phyloP scores from a whole-genome alignment of 2,113 vertebrate species.

The Petrocephalus zakoni region DNA sequence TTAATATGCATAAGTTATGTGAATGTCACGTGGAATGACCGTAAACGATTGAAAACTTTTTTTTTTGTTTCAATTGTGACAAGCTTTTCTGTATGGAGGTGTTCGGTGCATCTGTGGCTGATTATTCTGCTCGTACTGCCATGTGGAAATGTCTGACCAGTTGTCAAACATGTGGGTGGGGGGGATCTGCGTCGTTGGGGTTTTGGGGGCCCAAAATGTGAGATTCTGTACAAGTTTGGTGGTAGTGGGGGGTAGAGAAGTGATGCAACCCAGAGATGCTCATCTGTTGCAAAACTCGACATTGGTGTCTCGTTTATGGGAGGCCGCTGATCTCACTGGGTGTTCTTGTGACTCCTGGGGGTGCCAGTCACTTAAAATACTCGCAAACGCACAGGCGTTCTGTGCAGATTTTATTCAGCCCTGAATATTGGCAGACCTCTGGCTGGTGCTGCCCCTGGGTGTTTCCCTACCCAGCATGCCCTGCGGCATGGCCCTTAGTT shows the following conservation, averaged over 20 bases:
- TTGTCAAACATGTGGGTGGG: not conserved
- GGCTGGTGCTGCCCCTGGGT: not conserved
- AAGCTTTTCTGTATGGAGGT: not conserved
- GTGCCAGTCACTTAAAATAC: not conserved
- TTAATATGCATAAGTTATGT: not conserved
- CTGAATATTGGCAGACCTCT: not conserved
- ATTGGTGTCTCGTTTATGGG: not conserved
- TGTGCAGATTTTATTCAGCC: not conserved
- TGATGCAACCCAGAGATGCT: not conserved
- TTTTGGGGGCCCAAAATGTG: not conserved
- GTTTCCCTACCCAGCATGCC: not conserved
- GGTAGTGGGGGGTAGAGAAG: not conserved
- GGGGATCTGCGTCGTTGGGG: not conserved
- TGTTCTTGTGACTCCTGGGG: not conserved
- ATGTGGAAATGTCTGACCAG: not conserved
- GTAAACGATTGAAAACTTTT: not conserved
- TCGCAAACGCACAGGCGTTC: not conserved
- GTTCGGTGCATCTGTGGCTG: not conserved
- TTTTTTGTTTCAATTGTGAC: not conserved
- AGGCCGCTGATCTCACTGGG: not conserved
- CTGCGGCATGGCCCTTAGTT: not conserved
- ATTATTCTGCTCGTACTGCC: not conserved
- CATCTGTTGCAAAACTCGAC: not conserved
- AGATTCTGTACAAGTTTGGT: not conserved
- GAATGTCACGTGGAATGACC: not conserved